A percentile compares a stretch with the other conserved stretches of the same genome.
phyloP scores from a whole-genome alignment of 1,140 invertebrate species.

The Philotrypesis tridentata region DNA sequence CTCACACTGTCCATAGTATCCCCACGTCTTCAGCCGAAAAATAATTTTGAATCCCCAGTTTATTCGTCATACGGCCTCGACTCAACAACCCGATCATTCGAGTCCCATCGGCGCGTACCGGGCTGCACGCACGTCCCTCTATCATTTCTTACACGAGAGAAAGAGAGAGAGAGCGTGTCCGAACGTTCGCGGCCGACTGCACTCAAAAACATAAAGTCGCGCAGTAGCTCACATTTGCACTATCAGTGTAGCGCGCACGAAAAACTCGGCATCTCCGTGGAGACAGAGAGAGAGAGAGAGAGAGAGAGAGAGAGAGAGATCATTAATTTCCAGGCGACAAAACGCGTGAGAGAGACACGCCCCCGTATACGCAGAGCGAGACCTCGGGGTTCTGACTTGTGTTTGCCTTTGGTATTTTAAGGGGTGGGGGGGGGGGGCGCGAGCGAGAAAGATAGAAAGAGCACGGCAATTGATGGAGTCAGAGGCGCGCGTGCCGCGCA shows the following conservation, averaged over 20 bases:
- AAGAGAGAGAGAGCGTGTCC: no score
- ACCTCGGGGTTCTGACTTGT: constrained; percentile 65
- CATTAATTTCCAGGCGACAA: constrained; percentile 73
- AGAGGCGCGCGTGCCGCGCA: constrained; percentile 58
- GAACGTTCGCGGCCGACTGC: background rate
- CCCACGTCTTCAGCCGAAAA: no score
- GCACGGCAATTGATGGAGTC: constrained; percentile 69
- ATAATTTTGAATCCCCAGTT: no score
- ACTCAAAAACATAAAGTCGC: constrained; percentile 39
- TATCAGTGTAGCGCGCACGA: background rate
- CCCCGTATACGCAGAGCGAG: constrained; percentile 44
- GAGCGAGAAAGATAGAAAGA: constrained; percentile 43
- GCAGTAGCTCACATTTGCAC: no score
- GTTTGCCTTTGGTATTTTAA: constrained; percentile 72
- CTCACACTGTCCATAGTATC: no score
- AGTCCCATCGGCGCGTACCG: no score
- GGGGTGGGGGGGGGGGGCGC: constrained; percentile 61
- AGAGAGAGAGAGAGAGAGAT: no score
- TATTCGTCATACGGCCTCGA: no score
- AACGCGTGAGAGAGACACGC: constrained; percentile 73
- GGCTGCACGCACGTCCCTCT: no score
- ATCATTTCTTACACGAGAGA: no score
- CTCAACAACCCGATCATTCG: no score
- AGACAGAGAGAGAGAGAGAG: no score
- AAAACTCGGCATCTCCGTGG: background rate